Conservation (phyloP, 2,797 vertebrate species). For the Gastrophryne carolinensis region DNA sequence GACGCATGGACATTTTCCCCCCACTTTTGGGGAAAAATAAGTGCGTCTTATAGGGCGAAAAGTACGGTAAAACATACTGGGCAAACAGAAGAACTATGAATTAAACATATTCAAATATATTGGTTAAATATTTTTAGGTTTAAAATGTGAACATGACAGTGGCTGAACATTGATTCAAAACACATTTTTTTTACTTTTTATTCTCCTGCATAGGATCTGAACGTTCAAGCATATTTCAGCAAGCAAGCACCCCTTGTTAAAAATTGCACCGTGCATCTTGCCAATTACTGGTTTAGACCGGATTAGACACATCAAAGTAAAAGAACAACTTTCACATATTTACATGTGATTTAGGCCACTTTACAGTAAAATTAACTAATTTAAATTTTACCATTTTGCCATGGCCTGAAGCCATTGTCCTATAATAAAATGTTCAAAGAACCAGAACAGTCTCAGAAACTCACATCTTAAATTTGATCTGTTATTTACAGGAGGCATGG, state of each 20-base stretch:
- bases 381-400: conserved; percentile 10
- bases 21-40: no score
- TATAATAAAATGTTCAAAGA: conserved; percentile 40
- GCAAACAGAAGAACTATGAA: no score
- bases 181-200: no score
- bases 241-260: background rate
- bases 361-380: conserved; percentile 32
- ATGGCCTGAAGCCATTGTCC: conserved; percentile 42
- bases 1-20: no score
- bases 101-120: no score
- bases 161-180: no score
- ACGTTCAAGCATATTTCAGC: no score
- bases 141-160: no score
- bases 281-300: conserved; percentile 13
- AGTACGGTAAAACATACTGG: no score
- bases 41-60: no score
- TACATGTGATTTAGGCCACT: conserved; percentile 26
- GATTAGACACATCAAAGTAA: conserved; percentile 39
- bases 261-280: conserved; percentile 18
- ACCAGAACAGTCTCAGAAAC: conserved; percentile 12
- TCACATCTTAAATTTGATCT: conserved; percentile 39
- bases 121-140: no score
- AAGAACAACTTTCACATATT: conserved; percentile 27
- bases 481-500: conserved; percentile 36
- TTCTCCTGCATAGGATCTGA: no score